Evolutionary conservation across 1,140 invertebrate species (phyloP), one percentile per base, ranked within the genome.

Genomic region (Drosophila lacertosa): DNA sequence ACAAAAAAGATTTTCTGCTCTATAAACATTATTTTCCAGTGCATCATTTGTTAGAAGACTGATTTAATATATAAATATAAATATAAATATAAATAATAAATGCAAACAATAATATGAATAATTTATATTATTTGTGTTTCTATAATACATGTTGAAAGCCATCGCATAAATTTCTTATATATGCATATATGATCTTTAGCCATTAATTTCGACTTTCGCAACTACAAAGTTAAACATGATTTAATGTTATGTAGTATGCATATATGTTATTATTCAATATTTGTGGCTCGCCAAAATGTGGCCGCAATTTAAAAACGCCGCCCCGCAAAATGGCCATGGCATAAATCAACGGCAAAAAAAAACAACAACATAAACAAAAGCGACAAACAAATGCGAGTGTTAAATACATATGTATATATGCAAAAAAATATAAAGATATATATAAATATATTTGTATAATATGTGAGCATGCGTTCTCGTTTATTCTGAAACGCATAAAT

Each of bases 271-370:
- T 66, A 62, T 57, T 69, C 39, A 70, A 75, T 80, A 71, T 65
- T 60, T 74, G 76, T 22, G 75, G 75, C 75, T 74, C 29, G 63
- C 75, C 75, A 78, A 71, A 78, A 78, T 68, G 66, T 40, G 66
- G 66, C 66, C 66, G 18, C 66, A 69, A 69, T 69, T 63, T 69
- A 74, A 76, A 66, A 37, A 53, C n/a, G 22, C 22, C 11, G 50
- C 37, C 45, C 35, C 67, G 37, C 64, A 67, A 47, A 74, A 68
- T 64, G 50, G 59, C 33, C 50, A 6, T 24, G 63, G 20, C 63
- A 79, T 79, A 78, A 78, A 78, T 78, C 76, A 78, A 51, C 55
- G 70, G 55, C 29, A 54, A 68, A 39, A 58, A 54, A 68, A 39
- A 58, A 22, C 16, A 58, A 47, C 26, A 15, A 11, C 32, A 45